Conservation (phyloP, 1,140 invertebrate genomes). For the Drosophila albomicans region DNA sequence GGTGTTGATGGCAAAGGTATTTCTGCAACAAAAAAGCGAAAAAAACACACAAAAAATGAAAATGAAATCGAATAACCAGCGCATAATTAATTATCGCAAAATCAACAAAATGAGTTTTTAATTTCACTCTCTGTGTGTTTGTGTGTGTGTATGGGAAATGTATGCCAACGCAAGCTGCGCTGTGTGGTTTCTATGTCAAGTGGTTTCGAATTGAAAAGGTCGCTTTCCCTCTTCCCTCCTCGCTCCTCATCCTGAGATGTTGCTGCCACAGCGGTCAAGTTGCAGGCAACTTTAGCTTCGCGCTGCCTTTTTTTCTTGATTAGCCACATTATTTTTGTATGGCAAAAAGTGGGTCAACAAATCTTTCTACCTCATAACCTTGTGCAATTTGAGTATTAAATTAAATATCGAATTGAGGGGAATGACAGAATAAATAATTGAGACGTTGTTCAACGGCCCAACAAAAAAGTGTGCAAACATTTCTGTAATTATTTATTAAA, state of each 20-base stretch:
- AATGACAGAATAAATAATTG: background rate
- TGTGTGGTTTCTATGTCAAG: constrained; percentile 67
- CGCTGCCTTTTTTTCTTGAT: constrained; percentile 28
- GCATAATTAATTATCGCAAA: constrained; percentile 75
- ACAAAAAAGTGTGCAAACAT: no score
- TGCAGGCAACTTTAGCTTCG: constrained; percentile 23
- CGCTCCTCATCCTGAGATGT: constrained; percentile 1
- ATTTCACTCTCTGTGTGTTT: constrained; percentile 52
- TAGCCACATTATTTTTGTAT: constrained; percentile 29
- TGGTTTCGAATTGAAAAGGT: constrained; percentile 49
- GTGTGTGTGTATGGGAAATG: background rate
- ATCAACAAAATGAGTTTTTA: constrained; percentile 68
- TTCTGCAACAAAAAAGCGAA: constrained; percentile 62
- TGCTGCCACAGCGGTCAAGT: constrained; percentile 29
- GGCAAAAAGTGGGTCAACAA: constrained; percentile 33
- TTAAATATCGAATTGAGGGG: background rate
- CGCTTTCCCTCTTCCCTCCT: constrained; percentile 24
- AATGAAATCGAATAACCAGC: constrained; percentile 71
- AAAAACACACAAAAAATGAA: constrained; percentile 13
- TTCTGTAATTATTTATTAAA: no score
- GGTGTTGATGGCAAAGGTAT: constrained; percentile 84
- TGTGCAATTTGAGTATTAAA: background rate
- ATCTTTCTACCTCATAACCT: background rate
- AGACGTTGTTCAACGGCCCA: no score
- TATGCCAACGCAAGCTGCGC: background rate